Base-by-base conservation (phyloP, 2,797 vertebrate genomes). In the Lutjanus campechanus region DNA sequence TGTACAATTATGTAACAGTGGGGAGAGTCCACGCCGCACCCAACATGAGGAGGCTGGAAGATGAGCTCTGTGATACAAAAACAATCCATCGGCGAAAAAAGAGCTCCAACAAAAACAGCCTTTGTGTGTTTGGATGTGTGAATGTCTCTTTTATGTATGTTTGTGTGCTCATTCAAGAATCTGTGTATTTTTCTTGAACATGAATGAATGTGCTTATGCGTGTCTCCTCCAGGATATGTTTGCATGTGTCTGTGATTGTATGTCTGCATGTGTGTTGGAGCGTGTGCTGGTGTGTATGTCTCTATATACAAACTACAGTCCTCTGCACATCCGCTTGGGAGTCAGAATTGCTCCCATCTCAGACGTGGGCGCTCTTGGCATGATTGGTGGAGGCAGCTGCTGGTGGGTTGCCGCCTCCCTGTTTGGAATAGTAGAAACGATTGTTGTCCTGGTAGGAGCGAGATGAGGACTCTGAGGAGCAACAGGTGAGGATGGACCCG, bases 361-460 rank as follows among this genome's bases (percentile, higher is more conserved):
- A 99, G 79, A 99, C 98, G 2, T 99, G 97, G 8, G 98, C 98
- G 1, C 97, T 99, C 92, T 99, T 99, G 77, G 98, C 98, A 0
- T 99, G 98, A 85, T 97, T 98, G 0, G 85, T 78, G 55, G 94
- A 71, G 50, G 91, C 12, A 0, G 88, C 66, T 64, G 95, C 93
- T 55, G 96, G 94, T 68, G 65, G 75, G 84, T 89, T 91, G 20
- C 82, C 84, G 0, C 95, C 90, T 60, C 96, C 93, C 61, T 95
- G 94, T 2, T 97, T 98, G 70, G 97, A 96, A 50, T 97, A 98
- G 95, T 99, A 99, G 95, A 98, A 98, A 29, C 96, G 96, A 81
- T 97, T 97, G 92, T 97, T 97, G 81, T 99, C 97, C 11, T 96
- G 96, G 50, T 97, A 97, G 0, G 96, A 78, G 85, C 93, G 95